phyloP scores from a whole-genome alignment of 2,888 invertebrate species.

The Cyclophora albipunctata region DNA sequence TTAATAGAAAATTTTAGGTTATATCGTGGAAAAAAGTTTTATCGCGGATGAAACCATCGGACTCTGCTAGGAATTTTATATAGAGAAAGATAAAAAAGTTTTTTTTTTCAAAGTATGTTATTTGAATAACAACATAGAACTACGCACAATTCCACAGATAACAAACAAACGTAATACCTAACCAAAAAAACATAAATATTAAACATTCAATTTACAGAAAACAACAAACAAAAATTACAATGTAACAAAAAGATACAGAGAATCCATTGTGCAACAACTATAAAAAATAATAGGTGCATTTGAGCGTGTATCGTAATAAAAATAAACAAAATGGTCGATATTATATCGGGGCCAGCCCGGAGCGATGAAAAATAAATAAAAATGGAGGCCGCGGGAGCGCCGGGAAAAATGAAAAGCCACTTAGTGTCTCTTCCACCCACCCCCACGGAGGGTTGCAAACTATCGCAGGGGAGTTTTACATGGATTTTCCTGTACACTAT shows the following conservation, averaged over 20 bases:
- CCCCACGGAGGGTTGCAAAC: conserved; percentile 35
- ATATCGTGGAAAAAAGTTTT: no score
- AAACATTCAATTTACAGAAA: conserved; percentile 24
- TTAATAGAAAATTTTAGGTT: no score
- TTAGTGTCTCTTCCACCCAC: conserved; percentile 58
- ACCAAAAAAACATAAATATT: conserved; percentile 6
- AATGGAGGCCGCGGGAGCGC: conserved; percentile 37
- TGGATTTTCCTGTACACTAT: conserved; percentile 2
- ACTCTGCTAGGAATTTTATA: no score
- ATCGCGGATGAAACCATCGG: no score
- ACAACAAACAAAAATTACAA: conserved; percentile 16
- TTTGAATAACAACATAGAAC: no score
- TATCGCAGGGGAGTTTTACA: conserved; percentile 16
- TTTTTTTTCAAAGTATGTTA: no score
- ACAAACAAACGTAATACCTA: no score
- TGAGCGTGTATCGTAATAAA: conserved; percentile 58
- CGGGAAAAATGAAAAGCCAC: conserved; percentile 63
- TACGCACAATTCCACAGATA: no score
- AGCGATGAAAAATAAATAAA: conserved; percentile 74
- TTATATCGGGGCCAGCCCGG: conserved; percentile 52
- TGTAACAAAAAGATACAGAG: conserved; percentile 14
- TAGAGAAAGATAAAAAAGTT: no score
- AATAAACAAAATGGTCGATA: conserved; percentile 64
- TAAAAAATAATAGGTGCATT: conserved; percentile 59
- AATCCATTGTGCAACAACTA: conserved; percentile 43